Evolutionary conservation across 2,888 invertebrate species (phyloP).

Genomic region (Tanytarsus gracilentus): DNA sequence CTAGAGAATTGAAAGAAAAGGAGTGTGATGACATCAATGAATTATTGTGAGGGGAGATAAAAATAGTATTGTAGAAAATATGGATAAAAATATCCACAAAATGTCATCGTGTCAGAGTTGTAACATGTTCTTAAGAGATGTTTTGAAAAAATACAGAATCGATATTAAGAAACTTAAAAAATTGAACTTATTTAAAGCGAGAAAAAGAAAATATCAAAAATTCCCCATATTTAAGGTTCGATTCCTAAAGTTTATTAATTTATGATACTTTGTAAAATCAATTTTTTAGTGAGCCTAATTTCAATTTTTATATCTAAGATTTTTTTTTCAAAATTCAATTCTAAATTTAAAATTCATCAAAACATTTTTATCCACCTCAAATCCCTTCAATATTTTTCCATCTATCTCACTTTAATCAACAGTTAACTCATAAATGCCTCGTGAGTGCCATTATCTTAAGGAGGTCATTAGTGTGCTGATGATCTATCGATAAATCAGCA

Average conservation of each 20-base stretch:
- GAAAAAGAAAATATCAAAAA: too few relatives aligned
- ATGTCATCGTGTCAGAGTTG: too few relatives aligned
- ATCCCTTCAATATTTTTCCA: slow-evolving; percentile 11
- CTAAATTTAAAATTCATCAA: too few relatives aligned
- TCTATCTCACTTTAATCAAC: slow-evolving; percentile 25
- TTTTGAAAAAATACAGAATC: too few relatives aligned
- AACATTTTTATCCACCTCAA: slow-evolving; percentile 24
- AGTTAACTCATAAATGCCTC: background rate
- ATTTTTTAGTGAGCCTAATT: background rate
- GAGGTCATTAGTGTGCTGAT: too few relatives aligned
- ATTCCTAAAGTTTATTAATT: background rate
- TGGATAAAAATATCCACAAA: background rate
- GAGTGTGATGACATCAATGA: background rate
- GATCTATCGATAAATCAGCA: too few relatives aligned
- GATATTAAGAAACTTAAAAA: too few relatives aligned
- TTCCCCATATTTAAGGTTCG: too few relatives aligned
- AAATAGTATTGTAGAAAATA: background rate
- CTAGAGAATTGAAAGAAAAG: background rate
- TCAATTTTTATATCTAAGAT: background rate
- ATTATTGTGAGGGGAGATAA: background rate
- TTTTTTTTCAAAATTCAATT: background rate
- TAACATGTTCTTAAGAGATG: too few relatives aligned
- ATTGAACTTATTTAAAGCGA: too few relatives aligned
- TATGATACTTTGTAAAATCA: background rate
- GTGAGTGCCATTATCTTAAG: background rate